phyloP scores from a whole-genome alignment of 2,797 vertebrate species.

The Phyllotis vaccarum region DNA sequence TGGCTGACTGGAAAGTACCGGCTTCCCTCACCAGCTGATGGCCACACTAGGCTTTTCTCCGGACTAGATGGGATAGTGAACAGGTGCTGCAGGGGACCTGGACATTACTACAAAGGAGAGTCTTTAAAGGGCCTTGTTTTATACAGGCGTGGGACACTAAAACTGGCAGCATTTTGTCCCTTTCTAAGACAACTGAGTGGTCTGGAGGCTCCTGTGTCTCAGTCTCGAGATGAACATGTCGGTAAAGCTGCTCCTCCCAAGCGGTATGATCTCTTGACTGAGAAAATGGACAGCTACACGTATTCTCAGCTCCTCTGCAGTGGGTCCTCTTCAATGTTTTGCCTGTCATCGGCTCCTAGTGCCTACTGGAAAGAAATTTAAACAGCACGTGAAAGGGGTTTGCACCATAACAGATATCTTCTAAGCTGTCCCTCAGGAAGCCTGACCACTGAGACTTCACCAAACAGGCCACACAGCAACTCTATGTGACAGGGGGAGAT shows the following conservation, averaged over 20 bases:
- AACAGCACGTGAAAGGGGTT: slow-evolving; percentile 84
- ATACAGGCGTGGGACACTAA: too few species aligned
- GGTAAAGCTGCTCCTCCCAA: slow-evolving; percentile 87
- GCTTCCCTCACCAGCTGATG: not conserved
- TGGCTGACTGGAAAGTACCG: not conserved
- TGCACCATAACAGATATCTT: slow-evolving; percentile 39
- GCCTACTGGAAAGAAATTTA: slow-evolving; percentile 83
- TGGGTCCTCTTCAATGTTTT: slow-evolving; percentile 87
- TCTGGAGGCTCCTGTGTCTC: slow-evolving; percentile 87
- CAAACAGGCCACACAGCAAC: not conserved
- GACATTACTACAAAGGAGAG: not conserved
- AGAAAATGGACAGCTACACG: slow-evolving; percentile 85
- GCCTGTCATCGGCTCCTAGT: slow-evolving; percentile 66
- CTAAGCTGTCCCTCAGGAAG: not conserved
- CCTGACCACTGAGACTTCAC: not conserved
- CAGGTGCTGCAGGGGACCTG: rapidly evolving
- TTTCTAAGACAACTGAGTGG: slow-evolving; percentile 90
- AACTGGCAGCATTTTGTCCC: slow-evolving; percentile 82
- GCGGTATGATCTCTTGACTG: slow-evolving; percentile 79
- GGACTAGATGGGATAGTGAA: not conserved
- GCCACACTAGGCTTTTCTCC: not conserved
- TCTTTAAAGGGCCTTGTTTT: not conserved
- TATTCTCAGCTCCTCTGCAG: slow-evolving; percentile 76
- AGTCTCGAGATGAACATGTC: slow-evolving; percentile 89
- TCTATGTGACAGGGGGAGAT: not conserved